Evolutionary conservation across 1,140 invertebrate genomes (phyloP), one percentile per base, ranked within the genome.

Genomic region (Chrysomallon squamiferum): DNA sequence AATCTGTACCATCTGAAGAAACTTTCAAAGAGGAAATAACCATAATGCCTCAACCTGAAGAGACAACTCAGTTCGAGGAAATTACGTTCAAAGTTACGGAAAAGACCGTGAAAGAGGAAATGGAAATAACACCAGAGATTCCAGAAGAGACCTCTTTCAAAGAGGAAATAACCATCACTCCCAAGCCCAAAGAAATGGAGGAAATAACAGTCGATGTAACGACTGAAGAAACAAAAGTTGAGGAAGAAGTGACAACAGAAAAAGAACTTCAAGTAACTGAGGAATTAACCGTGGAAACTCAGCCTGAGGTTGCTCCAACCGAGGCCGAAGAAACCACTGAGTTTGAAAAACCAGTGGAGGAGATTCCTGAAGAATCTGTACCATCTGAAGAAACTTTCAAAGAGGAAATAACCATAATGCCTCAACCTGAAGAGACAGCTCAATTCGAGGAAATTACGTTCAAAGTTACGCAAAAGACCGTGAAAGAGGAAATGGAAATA

Each of bases 391-490:
- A 35, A 54, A 54, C 18, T n/a, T 20, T 25, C 25, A 61, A 7
- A 65, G 22, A 49, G 32, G 27, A 13, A 6, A 25, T 56, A 68
- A 18, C 41, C 15, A 35, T 20, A 32, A 50, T 43, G 7, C 30
- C 56, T 65, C 58, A 66, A 66, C 20, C 29, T 18, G 49, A 35
- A 59, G 25, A 38, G 57, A 59, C 59, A 20, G 18, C 45, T 52
- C 32, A 62, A n/a, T 49, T 57, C n/a, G 60, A 50, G 25, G 58
- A 60, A 52, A 38, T 20, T 33, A 38, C 57, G 29, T 33, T 66
- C 52, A 38, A 33, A 41, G 52, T 66, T 50, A 47, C 38, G 25
- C 50, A 60, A 68, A n/a, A n/a, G n/a, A n/a, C n/a, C n/a, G n/a
- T n/a, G n/a, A n/a, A n/a, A n/a, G n/a, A n/a, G n/a, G n/a, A n/a